Conservation (phyloP, 2,888 invertebrate genomes). For the Agrotis segetum region DNA sequence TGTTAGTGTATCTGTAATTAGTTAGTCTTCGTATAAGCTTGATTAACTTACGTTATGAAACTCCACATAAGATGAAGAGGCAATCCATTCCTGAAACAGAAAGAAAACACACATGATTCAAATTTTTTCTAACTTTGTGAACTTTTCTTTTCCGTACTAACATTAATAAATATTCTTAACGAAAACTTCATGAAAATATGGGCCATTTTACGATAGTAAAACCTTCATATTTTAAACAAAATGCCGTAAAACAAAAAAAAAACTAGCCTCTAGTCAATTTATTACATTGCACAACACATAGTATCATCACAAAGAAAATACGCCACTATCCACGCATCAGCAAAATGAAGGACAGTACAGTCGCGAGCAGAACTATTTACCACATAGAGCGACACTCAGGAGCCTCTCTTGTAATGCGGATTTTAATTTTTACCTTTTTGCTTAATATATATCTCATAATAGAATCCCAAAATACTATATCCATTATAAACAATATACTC, state of each 20-base stretch:
- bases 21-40: background rate
- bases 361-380: too few species aligned
- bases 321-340: constrained; percentile 61
- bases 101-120: constrained; percentile 16
- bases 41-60: constrained; percentile 35
- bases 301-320: constrained; percentile 47
- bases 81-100: constrained; percentile 55
- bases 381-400: too few species aligned
- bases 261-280: constrained; percentile 30
- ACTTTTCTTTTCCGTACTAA: too few species aligned
- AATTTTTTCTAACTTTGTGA: background rate
- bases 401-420: too few species aligned
- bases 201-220: background rate
- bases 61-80: background rate
- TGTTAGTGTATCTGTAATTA: too few species aligned
- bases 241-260: constrained; percentile 13
- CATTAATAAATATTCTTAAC: too few species aligned
- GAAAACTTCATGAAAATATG: background rate
- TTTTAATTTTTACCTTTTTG: too few species aligned
- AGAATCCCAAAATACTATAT: too few species aligned
- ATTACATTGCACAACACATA: constrained; percentile 37
- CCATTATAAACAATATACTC: too few species aligned
- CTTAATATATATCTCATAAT: too few species aligned
- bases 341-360: constrained; percentile 70
- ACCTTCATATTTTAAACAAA: too few species aligned